A percentile compares a stretch with the other conserved stretches of the same genome.
Conservation (phyloP, 2,888 invertebrate genomes). For the Esperia sulphurella region DNA sequence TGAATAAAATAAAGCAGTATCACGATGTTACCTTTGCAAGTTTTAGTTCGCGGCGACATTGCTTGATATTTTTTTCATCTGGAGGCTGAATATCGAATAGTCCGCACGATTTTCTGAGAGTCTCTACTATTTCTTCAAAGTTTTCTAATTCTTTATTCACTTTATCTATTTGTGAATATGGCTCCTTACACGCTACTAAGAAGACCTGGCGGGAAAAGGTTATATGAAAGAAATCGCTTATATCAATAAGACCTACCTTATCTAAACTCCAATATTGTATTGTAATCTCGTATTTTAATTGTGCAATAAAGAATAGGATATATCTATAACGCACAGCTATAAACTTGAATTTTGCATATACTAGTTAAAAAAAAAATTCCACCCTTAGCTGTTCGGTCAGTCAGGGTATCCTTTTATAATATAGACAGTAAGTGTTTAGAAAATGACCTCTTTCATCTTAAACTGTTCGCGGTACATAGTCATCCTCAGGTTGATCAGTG, state of each 20-base stretch:
- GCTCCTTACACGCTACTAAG: conserved; percentile 81
- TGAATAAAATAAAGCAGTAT: too few species aligned
- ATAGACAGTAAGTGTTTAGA: background rate
- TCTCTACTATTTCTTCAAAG: conserved; percentile 84
- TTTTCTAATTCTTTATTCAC: conserved; percentile 81
- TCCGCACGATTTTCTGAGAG: conserved; percentile 85
- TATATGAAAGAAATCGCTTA: too few species aligned
- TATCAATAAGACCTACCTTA: too few species aligned
- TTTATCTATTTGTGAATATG: conserved; percentile 85
- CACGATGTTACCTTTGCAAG: conserved; percentile 81
- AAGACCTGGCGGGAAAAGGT: conserved; percentile 64
- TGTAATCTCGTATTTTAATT: too few species aligned
- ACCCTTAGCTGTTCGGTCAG: too few species aligned
- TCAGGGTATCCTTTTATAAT: background rate
- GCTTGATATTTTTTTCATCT: conserved; percentile 87
- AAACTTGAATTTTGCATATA: too few species aligned
- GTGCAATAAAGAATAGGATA: too few species aligned
- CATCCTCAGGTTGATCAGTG: conserved; percentile 88
- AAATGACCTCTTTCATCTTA: conserved; percentile 64
- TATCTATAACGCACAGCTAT: too few species aligned
- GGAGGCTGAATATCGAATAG: conserved; percentile 93
- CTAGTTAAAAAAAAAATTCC: too few species aligned
- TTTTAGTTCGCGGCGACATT: conserved; percentile 87
- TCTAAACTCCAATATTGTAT: too few species aligned
- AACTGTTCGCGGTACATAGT: conserved; percentile 88